These are phyloP conservation scores for Drosophila rhopaloa DNA, from an alignment of 1,140 invertebrate genomes.

Conservation along the genomic window DNA sequence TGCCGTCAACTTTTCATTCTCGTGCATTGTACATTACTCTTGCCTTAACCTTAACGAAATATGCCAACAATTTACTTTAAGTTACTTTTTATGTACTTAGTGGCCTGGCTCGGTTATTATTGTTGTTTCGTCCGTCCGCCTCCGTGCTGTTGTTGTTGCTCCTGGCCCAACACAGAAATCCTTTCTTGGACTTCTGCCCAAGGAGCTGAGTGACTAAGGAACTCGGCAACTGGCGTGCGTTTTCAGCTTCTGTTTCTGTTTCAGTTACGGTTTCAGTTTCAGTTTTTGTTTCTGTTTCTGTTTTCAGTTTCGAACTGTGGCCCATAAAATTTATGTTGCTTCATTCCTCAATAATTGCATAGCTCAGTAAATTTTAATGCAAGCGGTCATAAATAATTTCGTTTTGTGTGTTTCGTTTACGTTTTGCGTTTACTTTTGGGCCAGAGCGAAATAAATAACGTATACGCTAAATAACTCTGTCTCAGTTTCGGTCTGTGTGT, in stretches of 20 bases:
- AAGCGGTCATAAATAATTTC: slow-evolving; percentile 83
- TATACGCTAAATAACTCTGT: slow-evolving; percentile 72
- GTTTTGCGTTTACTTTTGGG: slow-evolving; percentile 34
- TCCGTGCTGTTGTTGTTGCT: no score
- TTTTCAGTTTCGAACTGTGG: slow-evolving; percentile 46
- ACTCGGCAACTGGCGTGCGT: slow-evolving; percentile 47
- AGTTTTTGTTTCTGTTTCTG: slow-evolving; percentile 10
- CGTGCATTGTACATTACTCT: slow-evolving; percentile 63
- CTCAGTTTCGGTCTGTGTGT: slow-evolving; percentile 13
- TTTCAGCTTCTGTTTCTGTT: slow-evolving; percentile 13
- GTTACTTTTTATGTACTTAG: slow-evolving; percentile 81
- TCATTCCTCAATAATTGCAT: slow-evolving; percentile 83
- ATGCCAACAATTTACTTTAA: slow-evolving; percentile 82
- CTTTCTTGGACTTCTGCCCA: slow-evolving; percentile 53
- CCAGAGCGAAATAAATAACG: slow-evolving; percentile 73
- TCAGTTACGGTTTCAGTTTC: slow-evolving; percentile 10
- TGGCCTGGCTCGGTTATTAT: slow-evolving; percentile 65
- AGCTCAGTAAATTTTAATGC: slow-evolving; percentile 83
- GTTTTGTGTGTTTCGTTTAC: slow-evolving; percentile 58
- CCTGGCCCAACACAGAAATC: slow-evolving; percentile 48
- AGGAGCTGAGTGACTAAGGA: slow-evolving; percentile 34
- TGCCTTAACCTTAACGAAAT: slow-evolving; percentile 73
- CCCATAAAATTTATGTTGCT: slow-evolving; percentile 81
- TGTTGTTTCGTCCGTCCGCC: slow-evolving; percentile 21
- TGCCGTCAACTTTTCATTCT: slow-evolving; percentile 53